A percentile compares a stretch with the other conserved stretches of the same genome.
Conservation (phyloP, 2,797 vertebrate genomes). For the Hemitrygon akajei region DNA sequence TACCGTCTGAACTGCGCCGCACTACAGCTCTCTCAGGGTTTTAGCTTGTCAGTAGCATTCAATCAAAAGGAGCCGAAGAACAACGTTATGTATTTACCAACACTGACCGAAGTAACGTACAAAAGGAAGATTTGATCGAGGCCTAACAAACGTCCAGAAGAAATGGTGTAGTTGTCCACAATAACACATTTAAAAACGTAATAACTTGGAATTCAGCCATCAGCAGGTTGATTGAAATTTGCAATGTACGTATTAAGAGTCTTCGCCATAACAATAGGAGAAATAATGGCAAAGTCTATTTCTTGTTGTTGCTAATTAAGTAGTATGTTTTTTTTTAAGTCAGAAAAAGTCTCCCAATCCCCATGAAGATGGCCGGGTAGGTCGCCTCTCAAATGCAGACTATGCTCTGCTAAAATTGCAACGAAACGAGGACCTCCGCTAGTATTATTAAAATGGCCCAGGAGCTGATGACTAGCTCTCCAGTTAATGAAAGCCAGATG, state of each 20-base stretch:
- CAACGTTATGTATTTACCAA: background rate
- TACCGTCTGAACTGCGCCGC: conserved; percentile 4
- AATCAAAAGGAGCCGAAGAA: conserved; percentile 32
- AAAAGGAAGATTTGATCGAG: background rate
- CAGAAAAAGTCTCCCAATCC: background rate
- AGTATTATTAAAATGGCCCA: conserved; percentile 52
- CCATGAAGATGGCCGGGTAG: background rate
- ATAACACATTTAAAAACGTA: background rate
- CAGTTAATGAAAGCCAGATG: conserved; percentile 65
- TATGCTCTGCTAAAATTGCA: conserved; percentile 18
- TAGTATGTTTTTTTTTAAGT: background rate
- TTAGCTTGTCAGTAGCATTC: conserved; percentile 34
- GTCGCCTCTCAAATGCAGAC: background rate
- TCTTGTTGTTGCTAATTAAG: background rate
- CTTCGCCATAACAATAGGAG: background rate
- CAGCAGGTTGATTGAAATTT: background rate
- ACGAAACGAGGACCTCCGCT: conserved; percentile 21
- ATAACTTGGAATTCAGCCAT: background rate
- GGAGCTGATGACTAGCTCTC: conserved; percentile 55
- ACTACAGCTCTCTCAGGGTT: conserved; percentile 30
- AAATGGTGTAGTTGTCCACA: background rate
- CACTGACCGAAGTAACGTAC: background rate
- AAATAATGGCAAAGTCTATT: background rate
- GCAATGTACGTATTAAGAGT: background rate
- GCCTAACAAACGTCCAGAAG: background rate